These are phyloP conservation scores for Chiloscyllium punctatum DNA, from an alignment of 2,797 vertebrate genomes.

Conservation along the genomic window DNA sequence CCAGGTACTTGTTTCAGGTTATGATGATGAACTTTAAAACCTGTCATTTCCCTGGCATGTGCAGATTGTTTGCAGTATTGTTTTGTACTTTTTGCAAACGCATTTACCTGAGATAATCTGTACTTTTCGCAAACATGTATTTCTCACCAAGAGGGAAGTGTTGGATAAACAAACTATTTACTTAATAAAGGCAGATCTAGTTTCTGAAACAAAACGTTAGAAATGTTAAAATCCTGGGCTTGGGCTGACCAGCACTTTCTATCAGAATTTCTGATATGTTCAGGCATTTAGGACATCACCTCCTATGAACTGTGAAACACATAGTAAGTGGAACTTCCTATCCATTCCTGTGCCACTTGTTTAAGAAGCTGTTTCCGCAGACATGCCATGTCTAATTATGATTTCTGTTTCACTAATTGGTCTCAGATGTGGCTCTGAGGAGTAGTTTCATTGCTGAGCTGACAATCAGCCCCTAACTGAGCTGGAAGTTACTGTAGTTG, in stretches of 20 bases:
- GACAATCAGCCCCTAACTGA: background rate
- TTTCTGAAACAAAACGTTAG: background rate
- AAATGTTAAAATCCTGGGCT: background rate
- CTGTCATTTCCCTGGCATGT: background rate
- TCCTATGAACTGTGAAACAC: background rate
- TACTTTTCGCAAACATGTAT: background rate
- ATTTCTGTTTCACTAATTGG: background rate
- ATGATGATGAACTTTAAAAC: background rate
- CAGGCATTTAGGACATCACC: background rate
- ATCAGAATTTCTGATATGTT: background rate
- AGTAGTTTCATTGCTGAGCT: background rate
- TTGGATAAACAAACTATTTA: background rate
- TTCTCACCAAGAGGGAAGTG: background rate
- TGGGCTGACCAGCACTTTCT: background rate
- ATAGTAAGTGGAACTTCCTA: background rate
- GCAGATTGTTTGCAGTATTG: background rate
- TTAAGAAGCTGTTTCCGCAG: background rate
- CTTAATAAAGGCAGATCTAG: background rate
- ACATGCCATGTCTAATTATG: background rate
- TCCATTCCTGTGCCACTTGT: background rate
- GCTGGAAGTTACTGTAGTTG: background rate
- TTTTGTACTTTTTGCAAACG: conserved; percentile 6
- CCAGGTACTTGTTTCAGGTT: background rate
- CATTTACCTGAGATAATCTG: background rate
- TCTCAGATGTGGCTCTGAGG: background rate